phyloP scores from a whole-genome alignment of 2,888 invertebrate species.

The Labia minor region DNA sequence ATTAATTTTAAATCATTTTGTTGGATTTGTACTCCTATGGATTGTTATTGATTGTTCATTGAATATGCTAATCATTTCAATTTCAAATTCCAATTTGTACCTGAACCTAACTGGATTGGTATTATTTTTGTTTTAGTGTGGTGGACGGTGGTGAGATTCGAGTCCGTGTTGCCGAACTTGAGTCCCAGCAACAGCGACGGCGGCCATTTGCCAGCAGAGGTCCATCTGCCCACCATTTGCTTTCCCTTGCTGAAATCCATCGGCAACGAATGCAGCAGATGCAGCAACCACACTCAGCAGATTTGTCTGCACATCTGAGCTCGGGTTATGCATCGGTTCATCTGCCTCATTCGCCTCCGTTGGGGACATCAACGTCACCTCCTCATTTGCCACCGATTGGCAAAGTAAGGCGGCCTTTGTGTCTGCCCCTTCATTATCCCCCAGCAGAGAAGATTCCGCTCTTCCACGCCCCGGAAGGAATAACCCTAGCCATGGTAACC shows the following conservation, averaged over 20 bases:
- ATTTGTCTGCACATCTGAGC: background rate
- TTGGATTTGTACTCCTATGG: too few relatives aligned
- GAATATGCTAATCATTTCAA: too few relatives aligned
- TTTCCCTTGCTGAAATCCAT: background rate
- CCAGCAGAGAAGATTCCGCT: background rate
- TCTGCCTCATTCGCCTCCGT: background rate
- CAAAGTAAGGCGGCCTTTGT: slow-evolving; percentile 7
- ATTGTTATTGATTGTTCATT: too few relatives aligned
- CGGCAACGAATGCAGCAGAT: background rate
- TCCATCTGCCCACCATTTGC: background rate
- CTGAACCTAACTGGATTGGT: too few relatives aligned
- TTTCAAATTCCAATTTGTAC: too few relatives aligned
- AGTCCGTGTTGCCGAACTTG: background rate
- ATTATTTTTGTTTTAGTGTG: background rate
- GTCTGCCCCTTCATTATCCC: background rate
- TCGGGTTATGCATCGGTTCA: background rate
- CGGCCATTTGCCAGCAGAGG: background rate
- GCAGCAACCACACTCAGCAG: background rate
- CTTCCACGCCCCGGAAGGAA: slow-evolving; percentile 1
- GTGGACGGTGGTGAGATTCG: slow-evolving; percentile 2
- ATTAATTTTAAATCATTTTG: too few relatives aligned
- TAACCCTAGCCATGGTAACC: background rate
- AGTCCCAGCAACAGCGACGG: background rate
- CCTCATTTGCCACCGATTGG: slow-evolving; percentile 4
- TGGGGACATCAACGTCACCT: background rate